Evolutionary conservation across 2,113 vertebrate genomes (phyloP).

Genomic region (Regulus satrapa): DNA sequence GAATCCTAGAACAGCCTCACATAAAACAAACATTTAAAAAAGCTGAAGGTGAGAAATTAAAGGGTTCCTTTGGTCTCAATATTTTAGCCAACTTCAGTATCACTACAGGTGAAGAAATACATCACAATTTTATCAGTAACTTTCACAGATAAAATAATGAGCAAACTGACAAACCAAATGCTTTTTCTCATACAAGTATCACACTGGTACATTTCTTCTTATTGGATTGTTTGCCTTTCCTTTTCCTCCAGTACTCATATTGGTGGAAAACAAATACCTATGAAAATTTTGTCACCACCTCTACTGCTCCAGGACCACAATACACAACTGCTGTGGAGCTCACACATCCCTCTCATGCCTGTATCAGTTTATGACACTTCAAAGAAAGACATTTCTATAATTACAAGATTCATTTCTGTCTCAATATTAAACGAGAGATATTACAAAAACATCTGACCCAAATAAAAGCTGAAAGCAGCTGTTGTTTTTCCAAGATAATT

Average conservation of each 20-base stretch:
- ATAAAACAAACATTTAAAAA: not conserved
- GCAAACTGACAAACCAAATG: not conserved
- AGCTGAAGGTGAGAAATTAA: not conserved
- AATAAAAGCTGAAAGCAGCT: not conserved
- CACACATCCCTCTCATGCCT: not conserved
- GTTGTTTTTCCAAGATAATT: not conserved
- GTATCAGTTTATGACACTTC: not conserved
- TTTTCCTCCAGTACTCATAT: not conserved
- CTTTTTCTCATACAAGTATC: not conserved
- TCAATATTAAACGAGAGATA: not conserved
- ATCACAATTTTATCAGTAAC: not conserved
- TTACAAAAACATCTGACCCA: not conserved
- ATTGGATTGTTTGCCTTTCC: not conserved
- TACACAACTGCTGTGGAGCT: not conserved
- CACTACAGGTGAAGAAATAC: not conserved
- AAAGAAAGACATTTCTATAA: not conserved
- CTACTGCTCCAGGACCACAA: not conserved
- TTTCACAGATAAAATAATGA: not conserved
- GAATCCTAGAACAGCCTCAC: not conserved
- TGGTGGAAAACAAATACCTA: not conserved
- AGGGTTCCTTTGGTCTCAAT: not conserved
- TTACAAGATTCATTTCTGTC: not conserved
- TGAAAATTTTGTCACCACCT: not conserved
- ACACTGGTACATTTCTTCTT: not conserved
- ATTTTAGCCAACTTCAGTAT: not conserved